Base-by-base conservation (phyloP, 2,888 invertebrate genomes). In the Eupeodes luniger region DNA sequence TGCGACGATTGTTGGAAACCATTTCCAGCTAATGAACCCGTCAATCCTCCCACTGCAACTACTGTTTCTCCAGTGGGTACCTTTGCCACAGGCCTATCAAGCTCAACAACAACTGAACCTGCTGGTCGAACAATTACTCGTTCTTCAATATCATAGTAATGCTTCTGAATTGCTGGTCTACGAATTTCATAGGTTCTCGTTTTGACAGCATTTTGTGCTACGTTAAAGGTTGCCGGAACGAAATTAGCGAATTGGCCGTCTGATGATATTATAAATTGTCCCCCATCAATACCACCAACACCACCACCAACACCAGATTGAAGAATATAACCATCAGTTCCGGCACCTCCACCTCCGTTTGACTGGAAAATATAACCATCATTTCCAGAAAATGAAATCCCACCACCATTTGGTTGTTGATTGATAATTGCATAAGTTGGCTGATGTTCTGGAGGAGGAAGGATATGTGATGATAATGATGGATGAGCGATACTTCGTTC, bases 61-160 rank as follows among this genome's bases (percentile, higher is more conserved):
- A 93, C 90, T 0, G 92, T 91, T 83, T 94, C 93, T 2, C 94
- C 93, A 89, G 93, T 94, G 61, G 95, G 94, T 47, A 94, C 93
- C 90, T 95, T 95, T 12, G 95, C 94, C 19, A 95, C 93, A 0
- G 95, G 95, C 88, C 95, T 94, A 88, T 95, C 95, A 12, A 95
- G 92, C 89, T 95, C 95, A 0, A 95, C 94, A 5, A 95, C 94
- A 44, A 95, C 94, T 11, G 95, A 95, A 44, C 95, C 95, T 5
- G 95, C 95, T 0, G 95, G 95, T 40, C 95, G 94, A 61, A 95
- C 94, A 19, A 95, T 93, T 34, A 95, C 94, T 66, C 95, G 94
- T 90, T 95, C 95, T 90, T 95, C 95, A 89, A 95, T 95, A 90
- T 95, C 95, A 91, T 95, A 95, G 92, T 95, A 95, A 91, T 95